Evolutionary conservation across 2,888 invertebrate species (phyloP), one percentile per base, ranked within the genome.

Genomic region (Syrista parreyssii): DNA sequence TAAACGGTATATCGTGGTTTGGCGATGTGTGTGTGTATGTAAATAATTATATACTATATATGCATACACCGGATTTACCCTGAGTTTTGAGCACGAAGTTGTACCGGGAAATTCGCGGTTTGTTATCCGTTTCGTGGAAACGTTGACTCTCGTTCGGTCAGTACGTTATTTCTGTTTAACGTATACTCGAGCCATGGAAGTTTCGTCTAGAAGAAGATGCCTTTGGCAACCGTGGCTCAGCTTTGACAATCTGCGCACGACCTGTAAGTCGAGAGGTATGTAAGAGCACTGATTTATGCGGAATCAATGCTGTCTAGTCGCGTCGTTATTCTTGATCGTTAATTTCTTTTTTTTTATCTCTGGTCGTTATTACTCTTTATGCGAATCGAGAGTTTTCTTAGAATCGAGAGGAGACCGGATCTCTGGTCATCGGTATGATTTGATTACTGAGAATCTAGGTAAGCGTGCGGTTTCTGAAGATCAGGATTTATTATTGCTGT

Each of bases 221-320:
- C 85, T 91, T 74, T 91, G 91, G 91, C 91, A 91, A 80, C 91
- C 91, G 77, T 91, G 91, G 91, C 87, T 89, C 76, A 85, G 80
- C 79, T 81, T 86, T 73, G 87, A 85, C 79, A 82, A 75, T 77
- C 79, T 87, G 76, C 85, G 83, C 31, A 75, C 83, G 68, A 78
- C 79, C 76, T 84, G 82, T 75, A 86, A 85, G 78, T 76, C 80
- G 31, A 78, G 84, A 87, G 89, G 89, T 90, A 88, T 77, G 87
- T 84, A 79, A 72, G 35, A 74, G 76, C n/a, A 55, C 23, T 23
- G 55, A 55, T 23, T 55, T 55, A 55, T 9, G 55, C 23, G 23
- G 9, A 55, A 55, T 55, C 55, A 55, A 15, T 23, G 55, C 23
- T 55, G 55, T 55, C 55, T 55, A 55, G 32, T 40, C 36, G 34